Evolutionary conservation across 2,797 vertebrate genomes (phyloP).

Genomic region (Tympanoctomys barrerae): DNA sequence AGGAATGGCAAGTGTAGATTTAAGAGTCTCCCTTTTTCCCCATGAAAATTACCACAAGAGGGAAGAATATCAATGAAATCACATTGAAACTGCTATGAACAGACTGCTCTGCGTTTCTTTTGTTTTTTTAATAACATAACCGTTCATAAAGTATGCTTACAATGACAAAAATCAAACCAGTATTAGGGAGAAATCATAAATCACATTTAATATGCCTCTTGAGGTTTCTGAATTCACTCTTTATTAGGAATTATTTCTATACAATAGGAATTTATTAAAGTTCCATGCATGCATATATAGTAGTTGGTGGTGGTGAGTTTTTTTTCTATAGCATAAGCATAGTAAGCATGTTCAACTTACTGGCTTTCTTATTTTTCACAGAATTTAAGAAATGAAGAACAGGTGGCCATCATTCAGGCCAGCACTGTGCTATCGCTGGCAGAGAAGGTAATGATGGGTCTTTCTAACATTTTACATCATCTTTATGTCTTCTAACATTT

Average conservation of each 20-base stretch:
- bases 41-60: constrained; percentile 43
- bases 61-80: constrained; percentile 44
- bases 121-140: constrained; percentile 59
- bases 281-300: neutral
- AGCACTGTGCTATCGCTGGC: constrained; percentile 98
- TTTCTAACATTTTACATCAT: neutral
- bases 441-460: constrained; percentile 95
- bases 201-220: neutral
- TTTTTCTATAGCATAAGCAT: neutral
- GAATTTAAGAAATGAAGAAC: constrained; percentile 99
- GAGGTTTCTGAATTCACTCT: neutral
- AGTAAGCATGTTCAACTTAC: neutral
- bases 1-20: neutral
- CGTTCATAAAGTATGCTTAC: constrained; percentile 5
- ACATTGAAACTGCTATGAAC: constrained; percentile 6
- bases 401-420: constrained; percentile 99
- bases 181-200: neutral
- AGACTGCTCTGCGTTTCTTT: constrained; percentile 5
- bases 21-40: neutral
- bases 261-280: neutral
- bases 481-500: neutral
- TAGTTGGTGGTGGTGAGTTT: neutral
- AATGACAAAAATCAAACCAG: constrained; percentile 39
- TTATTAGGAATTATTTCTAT: neutral
- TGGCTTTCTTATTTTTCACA: constrained; percentile 78